Evolutionary conservation across 2,797 vertebrate species (phyloP).

Genomic region (Odontamblyopus rebecca): DNA sequence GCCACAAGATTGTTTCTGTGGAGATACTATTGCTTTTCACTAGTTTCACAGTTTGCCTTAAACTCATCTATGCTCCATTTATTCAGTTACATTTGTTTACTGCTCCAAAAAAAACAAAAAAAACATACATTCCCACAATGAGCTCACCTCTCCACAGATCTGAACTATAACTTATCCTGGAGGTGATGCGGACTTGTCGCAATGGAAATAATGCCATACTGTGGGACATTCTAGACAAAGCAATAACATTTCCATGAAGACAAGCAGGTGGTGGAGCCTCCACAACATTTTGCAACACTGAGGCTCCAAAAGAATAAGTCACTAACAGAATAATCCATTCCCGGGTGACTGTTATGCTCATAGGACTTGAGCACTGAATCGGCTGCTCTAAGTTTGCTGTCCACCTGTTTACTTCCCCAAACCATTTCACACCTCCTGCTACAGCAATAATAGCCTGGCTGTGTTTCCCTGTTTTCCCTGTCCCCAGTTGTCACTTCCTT

Average conservation of each 20-base stretch:
- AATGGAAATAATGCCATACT: too few species aligned
- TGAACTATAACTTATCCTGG: too few species aligned
- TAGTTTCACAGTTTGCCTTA: background rate
- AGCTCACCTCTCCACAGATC: too few species aligned
- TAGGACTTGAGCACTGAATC: background rate
- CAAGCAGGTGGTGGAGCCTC: background rate
- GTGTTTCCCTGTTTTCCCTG: slow-evolving; percentile 22
- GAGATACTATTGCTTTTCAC: background rate
- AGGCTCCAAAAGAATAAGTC: background rate
- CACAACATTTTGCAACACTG: background rate
- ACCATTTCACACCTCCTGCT: slow-evolving; percentile 5
- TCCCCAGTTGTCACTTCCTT: slow-evolving; percentile 21
- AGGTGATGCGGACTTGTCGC: too few species aligned
- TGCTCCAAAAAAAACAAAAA: too few species aligned
- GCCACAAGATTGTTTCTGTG: too few species aligned
- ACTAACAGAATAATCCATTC: slow-evolving; percentile 6
- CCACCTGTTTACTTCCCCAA: slow-evolving; percentile 11
- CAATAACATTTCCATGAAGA: background rate
- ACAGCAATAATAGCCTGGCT: slow-evolving; percentile 10
- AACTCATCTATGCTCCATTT: background rate
- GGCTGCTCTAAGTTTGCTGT: slow-evolving; percentile 8
- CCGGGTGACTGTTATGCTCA: slow-evolving; percentile 15
- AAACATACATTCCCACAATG: too few species aligned
- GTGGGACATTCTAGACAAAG: too few species aligned
- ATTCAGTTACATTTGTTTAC: too few species aligned